Conservation (phyloP, 2,888 invertebrate genomes). For the Thelaira solivaga region DNA sequence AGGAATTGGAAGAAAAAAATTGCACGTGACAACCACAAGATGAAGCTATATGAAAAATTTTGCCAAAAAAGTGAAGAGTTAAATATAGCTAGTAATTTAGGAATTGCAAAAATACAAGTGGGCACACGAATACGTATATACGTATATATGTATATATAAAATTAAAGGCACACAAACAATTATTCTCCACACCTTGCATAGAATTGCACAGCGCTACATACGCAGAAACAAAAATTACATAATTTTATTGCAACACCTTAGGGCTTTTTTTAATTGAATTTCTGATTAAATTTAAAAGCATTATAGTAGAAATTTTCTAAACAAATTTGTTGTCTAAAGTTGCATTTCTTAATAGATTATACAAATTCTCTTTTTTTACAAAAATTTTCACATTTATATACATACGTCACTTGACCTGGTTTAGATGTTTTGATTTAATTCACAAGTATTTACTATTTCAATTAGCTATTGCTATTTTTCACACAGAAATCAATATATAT, state of each 20-base stretch:
- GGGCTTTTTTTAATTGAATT: not conserved
- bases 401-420: slow-evolving; percentile 64
- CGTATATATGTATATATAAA: not conserved
- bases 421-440: slow-evolving; percentile 31
- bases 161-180: not conserved
- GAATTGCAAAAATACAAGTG: too few species aligned
- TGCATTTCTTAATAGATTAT: slow-evolving; percentile 26
- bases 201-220: not conserved
- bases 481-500: too few species aligned
- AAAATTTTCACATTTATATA: slow-evolving; percentile 12
- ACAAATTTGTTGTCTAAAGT: not conserved
- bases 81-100: too few species aligned
- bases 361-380: slow-evolving; percentile 37
- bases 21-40: too few species aligned
- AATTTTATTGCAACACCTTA: slow-evolving; percentile 12
- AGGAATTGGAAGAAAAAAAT: too few species aligned
- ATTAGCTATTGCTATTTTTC: not conserved
- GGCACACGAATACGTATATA: too few species aligned
- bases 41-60: too few species aligned
- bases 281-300: not conserved
- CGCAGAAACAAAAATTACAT: slow-evolving; percentile 36
- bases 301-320: not conserved
- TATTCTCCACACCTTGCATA: not conserved
- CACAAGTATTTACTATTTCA: not conserved
- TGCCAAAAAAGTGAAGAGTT: too few species aligned